Conservation (phyloP, 2,797 vertebrate genomes). For the Odontamblyopus lacepedii region DNA sequence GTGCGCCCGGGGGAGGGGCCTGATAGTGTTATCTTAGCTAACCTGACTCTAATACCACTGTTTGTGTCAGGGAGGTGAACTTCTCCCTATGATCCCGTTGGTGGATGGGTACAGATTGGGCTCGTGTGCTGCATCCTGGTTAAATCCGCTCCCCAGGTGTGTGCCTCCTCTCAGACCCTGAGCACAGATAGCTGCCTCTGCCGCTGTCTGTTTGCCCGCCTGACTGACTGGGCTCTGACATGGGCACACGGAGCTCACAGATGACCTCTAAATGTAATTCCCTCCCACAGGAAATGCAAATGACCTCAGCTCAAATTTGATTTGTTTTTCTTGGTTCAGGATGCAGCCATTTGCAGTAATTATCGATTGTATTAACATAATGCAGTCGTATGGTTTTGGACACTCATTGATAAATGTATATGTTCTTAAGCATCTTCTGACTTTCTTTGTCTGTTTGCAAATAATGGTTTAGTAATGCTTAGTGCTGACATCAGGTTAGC, state of each 20-base stretch:
- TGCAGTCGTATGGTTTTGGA: slow-evolving; percentile 17
- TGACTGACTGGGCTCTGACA: slow-evolving; percentile 68
- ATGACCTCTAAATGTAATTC: slow-evolving; percentile 82
- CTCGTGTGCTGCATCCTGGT: slow-evolving; percentile 68
- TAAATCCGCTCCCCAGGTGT: slow-evolving; percentile 82
- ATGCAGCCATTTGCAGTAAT: slow-evolving; percentile 59
- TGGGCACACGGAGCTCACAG: slow-evolving; percentile 67
- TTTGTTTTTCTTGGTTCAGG: slow-evolving; percentile 74
- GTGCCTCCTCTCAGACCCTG: slow-evolving; percentile 55
- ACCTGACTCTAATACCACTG: slow-evolving; percentile 82
- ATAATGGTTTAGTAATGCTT: neutral
- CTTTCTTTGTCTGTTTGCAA: neutral
- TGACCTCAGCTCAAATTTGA: slow-evolving; percentile 76
- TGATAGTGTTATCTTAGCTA: slow-evolving; percentile 84
- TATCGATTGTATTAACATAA: slow-evolving; percentile 27
- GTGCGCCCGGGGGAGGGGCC: slow-evolving; percentile 73
- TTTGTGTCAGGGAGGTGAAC: slow-evolving; percentile 76
- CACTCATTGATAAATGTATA: neutral
- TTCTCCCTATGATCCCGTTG: slow-evolving; percentile 75
- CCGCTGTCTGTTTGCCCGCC: slow-evolving; percentile 56
- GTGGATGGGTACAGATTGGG: slow-evolving; percentile 64
- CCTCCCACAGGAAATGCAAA: slow-evolving; percentile 77
- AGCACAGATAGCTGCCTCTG: slow-evolving; percentile 41
- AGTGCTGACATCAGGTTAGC: neutral
- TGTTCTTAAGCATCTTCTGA: neutral